These are phyloP conservation scores for Anthopleura xanthogrammica DNA, from an alignment of 92 coral and sea anemone genomes.

Conservation along the genomic window DNA sequence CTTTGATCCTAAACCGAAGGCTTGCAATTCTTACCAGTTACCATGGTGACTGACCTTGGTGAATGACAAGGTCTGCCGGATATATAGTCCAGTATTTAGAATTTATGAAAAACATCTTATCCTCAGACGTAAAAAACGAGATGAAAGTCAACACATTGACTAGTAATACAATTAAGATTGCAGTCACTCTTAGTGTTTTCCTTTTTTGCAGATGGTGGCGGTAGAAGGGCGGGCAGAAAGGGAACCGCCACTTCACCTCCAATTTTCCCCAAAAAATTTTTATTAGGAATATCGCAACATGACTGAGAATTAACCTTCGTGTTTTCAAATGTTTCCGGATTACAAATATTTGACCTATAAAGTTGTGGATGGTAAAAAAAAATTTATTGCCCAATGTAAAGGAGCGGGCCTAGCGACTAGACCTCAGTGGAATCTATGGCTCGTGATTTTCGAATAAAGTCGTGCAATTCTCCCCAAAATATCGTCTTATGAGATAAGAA, in stretches of 20 bases:
- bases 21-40: too few species aligned
- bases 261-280: neutral
- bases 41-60: slow-evolving; percentile 2
- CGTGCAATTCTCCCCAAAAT: neutral
- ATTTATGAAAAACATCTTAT: neutral
- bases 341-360: slow-evolving; percentile 4
- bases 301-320: neutral
- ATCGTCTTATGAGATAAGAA: neutral
- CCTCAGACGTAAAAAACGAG: neutral
- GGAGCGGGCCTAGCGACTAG: too few species aligned
- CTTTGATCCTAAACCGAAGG: neutral
- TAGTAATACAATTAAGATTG: neutral
- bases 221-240: neutral
- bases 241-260: neutral
- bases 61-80: neutral
- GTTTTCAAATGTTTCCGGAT: neutral
- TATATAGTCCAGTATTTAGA: neutral
- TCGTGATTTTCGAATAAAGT: neutral
- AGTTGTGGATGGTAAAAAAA: neutral
- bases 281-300: neutral
- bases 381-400: neutral
- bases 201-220: neutral
- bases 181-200: neutral
- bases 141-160: neutral
- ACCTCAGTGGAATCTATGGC: neutral